A percentile compares a stretch with the other conserved stretches of the same genome.
These are phyloP conservation scores for Subacronicta megacephala DNA, from an alignment of 2,888 invertebrate genomes.

Conservation along the genomic window DNA sequence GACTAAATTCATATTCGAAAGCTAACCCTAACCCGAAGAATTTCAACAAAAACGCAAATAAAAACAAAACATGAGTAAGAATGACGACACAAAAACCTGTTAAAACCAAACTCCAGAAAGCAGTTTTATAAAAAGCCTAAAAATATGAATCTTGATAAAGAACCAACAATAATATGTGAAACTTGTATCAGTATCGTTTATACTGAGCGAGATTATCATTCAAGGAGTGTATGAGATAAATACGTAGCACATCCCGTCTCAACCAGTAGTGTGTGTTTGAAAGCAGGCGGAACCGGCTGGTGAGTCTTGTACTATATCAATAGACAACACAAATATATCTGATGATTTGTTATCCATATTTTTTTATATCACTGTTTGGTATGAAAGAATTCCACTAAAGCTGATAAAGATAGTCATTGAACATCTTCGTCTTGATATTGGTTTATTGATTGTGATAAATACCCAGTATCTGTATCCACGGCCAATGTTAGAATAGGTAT, in stretches of 20 bases:
- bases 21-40: not conserved
- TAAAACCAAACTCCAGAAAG: not conserved
- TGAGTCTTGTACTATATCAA: constrained; percentile 23
- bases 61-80: not conserved
- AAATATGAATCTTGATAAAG: not conserved
- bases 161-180: constrained; percentile 7
- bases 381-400: too few relatives aligned
- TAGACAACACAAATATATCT: not conserved
- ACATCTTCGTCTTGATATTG: too few relatives aligned
- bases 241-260: constrained; percentile 40
- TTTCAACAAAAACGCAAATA: not conserved
- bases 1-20: too few relatives aligned
- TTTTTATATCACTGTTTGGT: too few relatives aligned
- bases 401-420: too few relatives aligned
- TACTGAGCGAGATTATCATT: constrained; percentile 36
- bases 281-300: constrained; percentile 21
- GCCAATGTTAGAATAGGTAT: too few relatives aligned
- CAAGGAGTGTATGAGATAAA: constrained; percentile 43
- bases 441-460: too few relatives aligned
- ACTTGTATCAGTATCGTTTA: constrained; percentile 11
- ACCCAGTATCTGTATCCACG: too few relatives aligned
- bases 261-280: constrained; percentile 36
- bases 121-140: not conserved
- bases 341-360: not conserved
- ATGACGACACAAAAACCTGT: constrained; percentile 6